Evolutionary conservation across 2,888 invertebrate species (phyloP).

Genomic region (Aethes cnicana): DNA sequence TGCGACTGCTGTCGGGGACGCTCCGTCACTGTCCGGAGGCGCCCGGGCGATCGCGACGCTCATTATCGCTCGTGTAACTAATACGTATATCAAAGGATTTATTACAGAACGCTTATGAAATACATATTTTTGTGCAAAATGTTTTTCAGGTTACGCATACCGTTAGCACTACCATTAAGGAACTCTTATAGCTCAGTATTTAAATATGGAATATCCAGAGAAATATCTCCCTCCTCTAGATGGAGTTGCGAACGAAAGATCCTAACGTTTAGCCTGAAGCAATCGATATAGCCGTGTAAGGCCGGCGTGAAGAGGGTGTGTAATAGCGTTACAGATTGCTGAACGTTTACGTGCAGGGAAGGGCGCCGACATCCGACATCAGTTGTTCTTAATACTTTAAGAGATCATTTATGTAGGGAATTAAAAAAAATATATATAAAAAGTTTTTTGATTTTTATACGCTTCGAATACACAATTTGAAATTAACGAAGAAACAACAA

Average conservation of each 20-base stretch:
- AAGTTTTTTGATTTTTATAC: no score
- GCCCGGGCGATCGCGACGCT: slow-evolving; percentile 25
- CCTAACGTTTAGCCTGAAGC: neutral
- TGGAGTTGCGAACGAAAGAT: neutral
- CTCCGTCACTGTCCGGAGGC: slow-evolving; percentile 56
- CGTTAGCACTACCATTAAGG: no score
- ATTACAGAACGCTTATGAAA: no score
- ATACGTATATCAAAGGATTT: neutral
- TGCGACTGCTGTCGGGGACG: slow-evolving; percentile 68
- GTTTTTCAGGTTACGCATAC: no score
- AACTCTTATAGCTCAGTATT: no score
- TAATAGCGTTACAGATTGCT: slow-evolving; percentile 2
- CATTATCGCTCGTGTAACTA: slow-evolving; percentile 27
- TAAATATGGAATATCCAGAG: no score
- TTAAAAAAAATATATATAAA: no score
- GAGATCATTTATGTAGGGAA: neutral
- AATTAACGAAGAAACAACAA: no score
- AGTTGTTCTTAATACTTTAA: neutral
- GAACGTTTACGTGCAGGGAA: slow-evolving; percentile 1
- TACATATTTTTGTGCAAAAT: no score
- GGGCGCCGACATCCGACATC: neutral
- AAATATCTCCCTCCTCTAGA: neutral
- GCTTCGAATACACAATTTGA: no score
- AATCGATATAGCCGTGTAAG: slow-evolving; percentile 3
- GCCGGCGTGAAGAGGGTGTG: slow-evolving; percentile 1